Evolutionary conservation across 1,140 invertebrate genomes (phyloP), one percentile per base, ranked within the genome.

Genomic region (Theocolax elegans): DNA sequence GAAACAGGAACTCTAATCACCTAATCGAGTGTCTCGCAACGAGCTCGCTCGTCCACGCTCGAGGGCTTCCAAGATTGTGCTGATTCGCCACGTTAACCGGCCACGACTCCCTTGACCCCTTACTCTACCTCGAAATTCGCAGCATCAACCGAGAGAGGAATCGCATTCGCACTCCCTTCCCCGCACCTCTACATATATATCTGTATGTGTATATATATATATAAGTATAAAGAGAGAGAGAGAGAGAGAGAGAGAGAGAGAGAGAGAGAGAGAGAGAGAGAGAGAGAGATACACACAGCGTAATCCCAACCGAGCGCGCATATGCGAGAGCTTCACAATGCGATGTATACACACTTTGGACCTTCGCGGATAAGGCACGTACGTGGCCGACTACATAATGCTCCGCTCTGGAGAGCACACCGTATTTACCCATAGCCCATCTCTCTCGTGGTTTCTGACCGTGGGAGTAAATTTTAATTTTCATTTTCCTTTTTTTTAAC

Each of bases 361-460:
- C n/a, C n/a, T n/a, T n/a, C n/a, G n/a, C 10, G 54, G 42, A 59
- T 67, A 38, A 58, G 44, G 42, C 56, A 59, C 54, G 54, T 59
- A 59, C 42, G 31, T 13, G 8, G 15, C 3, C 42, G 40, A 13
- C 42, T 10, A 25, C 27, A 17, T 60, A 68, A 68, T 62, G 13
- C 48, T 15, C n/a, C 10, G 12, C 10, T 46, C 13, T n/a, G 19
- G 31, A 35, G 29, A 12, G 44, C 15, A 4, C 31, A 35, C 15
- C 10, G 60, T 63, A 63, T 63, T 63, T 63, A 63, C 60, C 58
- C 15, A 15, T 46, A 23, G 40, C 27, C 42, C 42, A 59, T 59
- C 56, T 59, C 35, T 42, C 38, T 59, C 42, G 42, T 35, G 31
- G 31, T 6, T 10, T n/a, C n/a, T n/a, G n/a, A n/a, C n/a, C n/a